Evolutionary conservation across 2,113 vertebrate species (phyloP).

Genomic region (Cyphomyrus discorhynchus): DNA sequence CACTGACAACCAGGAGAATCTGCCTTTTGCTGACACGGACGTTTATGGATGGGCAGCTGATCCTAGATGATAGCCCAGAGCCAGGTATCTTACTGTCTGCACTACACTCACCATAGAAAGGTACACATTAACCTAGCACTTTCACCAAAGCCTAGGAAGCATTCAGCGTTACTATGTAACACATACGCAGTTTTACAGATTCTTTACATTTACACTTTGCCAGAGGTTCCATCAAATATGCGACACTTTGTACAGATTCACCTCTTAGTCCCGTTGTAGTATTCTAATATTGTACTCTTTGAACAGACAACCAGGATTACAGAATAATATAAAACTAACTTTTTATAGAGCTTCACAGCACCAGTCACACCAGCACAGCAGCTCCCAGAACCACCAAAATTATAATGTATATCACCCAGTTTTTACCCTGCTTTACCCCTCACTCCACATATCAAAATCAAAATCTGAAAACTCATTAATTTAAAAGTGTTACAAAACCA

Average conservation of each 20-base stretch:
- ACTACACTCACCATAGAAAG: neutral
- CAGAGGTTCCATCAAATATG: no score
- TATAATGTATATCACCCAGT: neutral
- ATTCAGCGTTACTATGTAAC: neutral
- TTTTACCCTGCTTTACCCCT: neutral
- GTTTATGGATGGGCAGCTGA: neutral
- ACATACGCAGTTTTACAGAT: neutral
- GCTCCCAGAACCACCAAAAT: neutral
- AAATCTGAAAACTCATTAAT: neutral
- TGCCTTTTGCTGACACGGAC: neutral
- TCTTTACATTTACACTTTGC: neutral
- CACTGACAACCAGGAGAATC: neutral
- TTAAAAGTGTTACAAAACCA: neutral
- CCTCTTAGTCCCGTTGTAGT: no score
- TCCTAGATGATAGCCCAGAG: neutral
- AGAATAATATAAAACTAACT: neutral
- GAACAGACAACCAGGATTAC: neutral
- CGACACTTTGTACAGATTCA: no score
- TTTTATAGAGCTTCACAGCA: neutral
- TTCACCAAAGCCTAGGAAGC: neutral
- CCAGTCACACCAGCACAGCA: neutral
- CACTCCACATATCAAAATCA: neutral
- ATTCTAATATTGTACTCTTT: neutral
- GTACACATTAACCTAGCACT: neutral
- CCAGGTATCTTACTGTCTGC: neutral